These are phyloP conservation scores for Canis aureus DNA, from an alignment of 2,113 vertebrate genomes.

Conservation along the genomic window DNA sequence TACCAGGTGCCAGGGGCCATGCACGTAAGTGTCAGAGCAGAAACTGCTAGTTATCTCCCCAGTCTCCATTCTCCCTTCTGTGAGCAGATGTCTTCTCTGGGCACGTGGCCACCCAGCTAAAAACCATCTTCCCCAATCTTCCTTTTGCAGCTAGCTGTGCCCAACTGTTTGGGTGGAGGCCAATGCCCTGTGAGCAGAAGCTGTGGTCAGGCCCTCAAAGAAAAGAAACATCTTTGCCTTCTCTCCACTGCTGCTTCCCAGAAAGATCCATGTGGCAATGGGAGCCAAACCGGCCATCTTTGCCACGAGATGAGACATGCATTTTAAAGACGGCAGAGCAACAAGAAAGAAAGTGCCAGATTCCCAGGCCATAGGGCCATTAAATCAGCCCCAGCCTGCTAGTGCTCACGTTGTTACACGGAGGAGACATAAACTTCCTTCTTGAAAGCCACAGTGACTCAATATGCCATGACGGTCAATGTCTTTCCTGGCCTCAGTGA, in stretches of 20 bases:
- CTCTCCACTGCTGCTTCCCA: background rate
- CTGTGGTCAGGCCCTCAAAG: background rate
- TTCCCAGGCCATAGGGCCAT: background rate
- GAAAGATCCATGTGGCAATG: rapidly evolving
- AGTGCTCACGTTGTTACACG: rapidly evolving
- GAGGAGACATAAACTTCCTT: background rate
- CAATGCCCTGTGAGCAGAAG: background rate
- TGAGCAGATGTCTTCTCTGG: slow-evolving; percentile 17
- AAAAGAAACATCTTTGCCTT: background rate
- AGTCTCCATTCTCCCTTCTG: background rate
- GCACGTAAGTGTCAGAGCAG: background rate
- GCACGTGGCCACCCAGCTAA: background rate
- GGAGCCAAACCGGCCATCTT: background rate
- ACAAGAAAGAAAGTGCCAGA: background rate
- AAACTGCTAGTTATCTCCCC: background rate
- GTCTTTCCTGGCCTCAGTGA: background rate
- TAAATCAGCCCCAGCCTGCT: background rate
- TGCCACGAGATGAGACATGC: rapidly evolving
- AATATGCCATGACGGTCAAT: background rate
- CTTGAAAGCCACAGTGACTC: background rate
- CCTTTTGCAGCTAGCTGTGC: background rate
- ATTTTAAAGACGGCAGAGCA: background rate
- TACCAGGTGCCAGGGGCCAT: background rate
- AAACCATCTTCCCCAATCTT: background rate
- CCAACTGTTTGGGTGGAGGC: background rate